Conservation (phyloP, 2,888 invertebrate genomes). For the Reticulitermes lucifugus region DNA sequence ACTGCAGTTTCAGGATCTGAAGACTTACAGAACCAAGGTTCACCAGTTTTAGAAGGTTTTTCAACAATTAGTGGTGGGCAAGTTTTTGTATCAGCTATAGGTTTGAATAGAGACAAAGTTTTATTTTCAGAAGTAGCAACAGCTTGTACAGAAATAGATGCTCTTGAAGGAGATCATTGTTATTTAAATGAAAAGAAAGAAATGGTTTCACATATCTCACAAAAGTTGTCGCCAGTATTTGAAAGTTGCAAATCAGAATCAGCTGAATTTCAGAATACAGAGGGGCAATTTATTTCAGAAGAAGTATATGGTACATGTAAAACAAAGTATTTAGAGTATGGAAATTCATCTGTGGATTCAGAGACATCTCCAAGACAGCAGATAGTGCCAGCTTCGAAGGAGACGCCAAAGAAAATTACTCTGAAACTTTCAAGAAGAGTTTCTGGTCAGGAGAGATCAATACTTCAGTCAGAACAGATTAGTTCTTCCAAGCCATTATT, state of each 20-base stretch:
- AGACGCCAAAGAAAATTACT: background rate
- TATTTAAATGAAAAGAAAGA: conserved; percentile 16
- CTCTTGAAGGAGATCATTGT: conserved; percentile 56
- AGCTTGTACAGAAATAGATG: conserved; percentile 58
- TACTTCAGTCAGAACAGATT: too few relatives aligned
- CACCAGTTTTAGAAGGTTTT: conserved; percentile 39
- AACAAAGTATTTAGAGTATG: background rate
- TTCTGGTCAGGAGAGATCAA: background rate
- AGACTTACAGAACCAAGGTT: conserved; percentile 8
- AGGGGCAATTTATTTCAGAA: background rate
- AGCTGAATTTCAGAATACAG: conserved; percentile 56
- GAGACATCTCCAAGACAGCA: background rate
- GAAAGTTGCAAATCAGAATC: conserved; percentile 62
- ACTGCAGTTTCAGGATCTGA: background rate
- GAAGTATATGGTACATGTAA: background rate
- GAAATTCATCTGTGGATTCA: background rate
- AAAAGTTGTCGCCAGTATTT: conserved; percentile 57
- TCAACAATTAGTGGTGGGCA: conserved; percentile 61
- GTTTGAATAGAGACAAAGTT: conserved; percentile 58
- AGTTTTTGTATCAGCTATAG: conserved; percentile 60
- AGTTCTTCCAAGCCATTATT: too few relatives aligned
- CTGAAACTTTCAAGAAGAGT: background rate
- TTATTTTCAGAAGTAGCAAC: conserved; percentile 58
- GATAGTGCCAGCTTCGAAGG: background rate
- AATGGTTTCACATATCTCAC: background rate